Evolutionary conservation across 2,797 vertebrate species (phyloP), one percentile per base, ranked within the genome.

Genomic region (Thunnus albacares): DNA sequence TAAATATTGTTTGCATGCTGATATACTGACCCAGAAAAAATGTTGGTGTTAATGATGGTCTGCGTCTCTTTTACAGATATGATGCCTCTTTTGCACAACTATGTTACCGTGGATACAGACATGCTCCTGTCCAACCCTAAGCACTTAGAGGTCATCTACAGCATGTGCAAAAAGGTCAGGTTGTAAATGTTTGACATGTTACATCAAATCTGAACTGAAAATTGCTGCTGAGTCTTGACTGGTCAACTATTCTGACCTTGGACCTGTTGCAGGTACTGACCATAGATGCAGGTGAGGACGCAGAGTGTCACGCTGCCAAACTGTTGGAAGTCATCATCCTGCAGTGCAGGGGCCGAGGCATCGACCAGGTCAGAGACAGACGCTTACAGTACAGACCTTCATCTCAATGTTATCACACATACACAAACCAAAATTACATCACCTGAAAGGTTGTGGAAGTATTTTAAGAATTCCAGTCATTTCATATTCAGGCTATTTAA

Each of bases 81-180:
- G 98, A 99, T 99, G 98, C 98, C 98, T 83, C 97, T 99, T 43
- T 90, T 99, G 89, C 98, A 99, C 92, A 99, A 99, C 93, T 99
- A 99, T 24, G 95, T 99, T 85, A 99, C 98, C 0, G 96, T 99
- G 85, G 98, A 99, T 75, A 99, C 98, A 0, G 95, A 97, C 88
- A 97, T 96, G 87, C 95, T 99, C 61, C 90, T 99, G 33, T 97
- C 97, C 71, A 97, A 97, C 86, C 96, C 98, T 20, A 99, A 98
- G 79, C 96, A 99, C 90, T 91, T 99, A 75, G 98, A 99, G 93
- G 96, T 98, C 81, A 97, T 99, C 94, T 99, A 98, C 89, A 96
- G 95, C 70, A 99, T 99, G 97, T 99, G 98, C 90, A 99, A 98
- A 94, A 99, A 99, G 98, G 98, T 99, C 81, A 90, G 95, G 14